Percentiles rank a stretch among this genome's conserved stretches.
Evolutionary conservation across 2,888 invertebrate genomes (phyloP).

Genomic region (Linhomoeus sp.): DNA sequence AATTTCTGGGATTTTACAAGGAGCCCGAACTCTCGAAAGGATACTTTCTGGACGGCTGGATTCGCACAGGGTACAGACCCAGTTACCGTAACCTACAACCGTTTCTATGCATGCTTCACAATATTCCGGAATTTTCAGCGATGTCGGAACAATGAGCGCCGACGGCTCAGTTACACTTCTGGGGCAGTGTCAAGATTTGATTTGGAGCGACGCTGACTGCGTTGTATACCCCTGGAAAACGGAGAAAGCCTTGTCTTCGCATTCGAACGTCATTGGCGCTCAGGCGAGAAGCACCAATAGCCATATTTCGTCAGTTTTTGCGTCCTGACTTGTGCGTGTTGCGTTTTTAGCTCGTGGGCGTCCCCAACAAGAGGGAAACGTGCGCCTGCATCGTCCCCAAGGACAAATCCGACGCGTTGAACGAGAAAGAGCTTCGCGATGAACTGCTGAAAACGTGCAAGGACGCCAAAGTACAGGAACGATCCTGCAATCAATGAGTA

Average conservation of each 20-base stretch:
- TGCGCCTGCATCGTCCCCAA: slow-evolving; percentile 7
- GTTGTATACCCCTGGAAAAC: slow-evolving; percentile 33
- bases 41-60: slow-evolving; percentile 33
- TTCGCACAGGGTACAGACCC: slow-evolving; percentile 32
- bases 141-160: slow-evolving; percentile 28
- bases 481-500: too few species aligned
- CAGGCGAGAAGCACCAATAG: too few species aligned
- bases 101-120: neutral
- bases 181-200: slow-evolving; percentile 31
- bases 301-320: too few species aligned
- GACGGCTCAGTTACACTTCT: slow-evolving; percentile 31
- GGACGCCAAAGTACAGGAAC: neutral
- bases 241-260: slow-evolving; percentile 30
- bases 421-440: neutral
- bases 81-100: too few species aligned
- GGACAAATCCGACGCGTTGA: neutral
- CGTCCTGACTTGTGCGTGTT: too few species aligned
- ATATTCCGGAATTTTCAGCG: slow-evolving; percentile 20
- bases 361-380: slow-evolving; percentile 20
- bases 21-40: too few species aligned
- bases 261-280: slow-evolving; percentile 30
- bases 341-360: too few species aligned
- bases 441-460: neutral
- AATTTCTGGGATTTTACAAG: too few species aligned
- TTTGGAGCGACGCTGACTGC: slow-evolving; percentile 31